Evolutionary conservation across 2,113 vertebrate genomes (phyloP), one percentile per base, ranked within the genome.

Genomic region (Promerops cafer): DNA sequence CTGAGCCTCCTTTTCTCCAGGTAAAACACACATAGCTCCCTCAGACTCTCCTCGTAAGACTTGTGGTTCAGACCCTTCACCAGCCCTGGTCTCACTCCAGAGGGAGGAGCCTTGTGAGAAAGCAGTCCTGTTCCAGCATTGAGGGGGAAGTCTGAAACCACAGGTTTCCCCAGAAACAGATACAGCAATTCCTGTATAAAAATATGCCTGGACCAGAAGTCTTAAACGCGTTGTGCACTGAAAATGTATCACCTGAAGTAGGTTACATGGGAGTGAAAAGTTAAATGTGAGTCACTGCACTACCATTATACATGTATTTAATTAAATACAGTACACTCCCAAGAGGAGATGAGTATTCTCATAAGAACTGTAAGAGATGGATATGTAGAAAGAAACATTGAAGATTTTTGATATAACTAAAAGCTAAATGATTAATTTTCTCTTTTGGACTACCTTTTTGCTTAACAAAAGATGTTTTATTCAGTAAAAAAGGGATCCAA

Each of bases 51-150:
- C 40, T 49, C 1, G 1, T 8, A 30, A 33, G 31, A 26, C n/a
- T 10, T 40, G 9, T n/a, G 24, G 14, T 40, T 66, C 47, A 47
- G 39, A 68, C 14, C n/a, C 17, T 16, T 76, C 53, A 13, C 11
- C 24, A 54, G 7, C n/a, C 27, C 17, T 49, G 21, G 40, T 61
- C 35, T 47, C 0, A 0, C 24, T 35, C 5, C n/a, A 53, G 61
- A 61, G 40, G 44, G 27, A 79, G 16, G 12, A 24, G 30, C 7
- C 15, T 39, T 22, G 24, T n/a, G 69, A 53, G n/a, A 31, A 72
- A 39, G n/a, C 2, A 10, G 42, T 24, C 16, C 39, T 77, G 49
- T 40, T 37, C 30, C 40, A 40, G 23, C 74, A 21, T 2, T 3
- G 35, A 53, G 15, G 17, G 16, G 23, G 16, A 56, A 7, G 20